A percentile compares a stretch with the other conserved stretches of the same genome.
phyloP scores from a whole-genome alignment of 2,113 vertebrate genomes.

The Amia ocellicauda region DNA sequence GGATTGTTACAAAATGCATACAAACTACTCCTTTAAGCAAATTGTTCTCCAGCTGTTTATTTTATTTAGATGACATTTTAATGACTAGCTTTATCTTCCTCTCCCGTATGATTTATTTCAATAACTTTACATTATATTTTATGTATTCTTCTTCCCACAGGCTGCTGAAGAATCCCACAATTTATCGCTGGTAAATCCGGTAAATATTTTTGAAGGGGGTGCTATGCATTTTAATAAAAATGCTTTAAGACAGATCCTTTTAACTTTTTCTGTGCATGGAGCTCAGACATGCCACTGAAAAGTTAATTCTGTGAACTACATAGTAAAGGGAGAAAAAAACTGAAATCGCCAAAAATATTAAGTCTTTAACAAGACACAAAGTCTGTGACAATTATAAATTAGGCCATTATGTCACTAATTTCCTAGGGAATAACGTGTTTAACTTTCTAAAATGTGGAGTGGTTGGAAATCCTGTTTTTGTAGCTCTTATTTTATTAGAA shows the following conservation, averaged over 20 bases:
- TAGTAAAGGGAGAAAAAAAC: neutral
- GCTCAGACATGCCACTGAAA: no score
- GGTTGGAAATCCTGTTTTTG: neutral
- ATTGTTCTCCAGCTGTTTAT: neutral
- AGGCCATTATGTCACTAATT: slow-evolving; percentile 1
- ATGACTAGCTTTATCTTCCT: neutral
- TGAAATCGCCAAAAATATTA: neutral
- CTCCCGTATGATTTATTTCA: neutral
- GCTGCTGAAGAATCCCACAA: neutral
- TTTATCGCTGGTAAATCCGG: no score
- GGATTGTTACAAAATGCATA: neutral
- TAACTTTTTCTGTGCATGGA: no score
- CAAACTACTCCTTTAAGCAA: neutral
- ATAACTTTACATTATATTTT: neutral
- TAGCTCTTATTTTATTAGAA: slow-evolving; percentile 1
- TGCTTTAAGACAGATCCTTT: no score
- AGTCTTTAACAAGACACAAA: neutral
- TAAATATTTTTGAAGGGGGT: no score
- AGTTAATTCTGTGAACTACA: neutral
- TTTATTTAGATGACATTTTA: neutral
- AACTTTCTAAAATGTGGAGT: neutral
- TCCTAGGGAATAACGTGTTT: neutral
- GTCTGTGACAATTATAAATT: neutral
- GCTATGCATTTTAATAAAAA: no score
- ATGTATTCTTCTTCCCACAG: neutral